phyloP scores from a whole-genome alignment of 2,888 invertebrate genomes.

The Noctua pronuba region DNA sequence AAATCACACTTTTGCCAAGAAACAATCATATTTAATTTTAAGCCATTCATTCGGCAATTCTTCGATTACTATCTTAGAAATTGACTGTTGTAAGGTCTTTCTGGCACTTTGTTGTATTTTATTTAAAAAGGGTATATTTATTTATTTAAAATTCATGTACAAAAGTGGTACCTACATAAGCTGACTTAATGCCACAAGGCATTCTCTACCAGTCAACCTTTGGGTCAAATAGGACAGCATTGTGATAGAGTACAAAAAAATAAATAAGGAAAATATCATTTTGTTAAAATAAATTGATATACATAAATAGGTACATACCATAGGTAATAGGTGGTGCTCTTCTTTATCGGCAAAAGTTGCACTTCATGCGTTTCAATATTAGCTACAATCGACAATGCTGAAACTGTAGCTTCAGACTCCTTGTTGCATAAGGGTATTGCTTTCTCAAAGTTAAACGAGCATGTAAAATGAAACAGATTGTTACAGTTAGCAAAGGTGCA shows the following conservation, averaged over 20 bases:
- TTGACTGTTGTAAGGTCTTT: not conserved
- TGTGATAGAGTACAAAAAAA: too few species aligned
- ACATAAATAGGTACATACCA: too few species aligned
- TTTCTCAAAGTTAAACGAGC: slow-evolving; percentile 16
- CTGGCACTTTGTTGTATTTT: not conserved
- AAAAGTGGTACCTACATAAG: too few species aligned
- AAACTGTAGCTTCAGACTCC: too few species aligned
- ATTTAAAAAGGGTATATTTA: not conserved
- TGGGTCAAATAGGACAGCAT: too few species aligned
- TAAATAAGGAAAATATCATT: too few species aligned
- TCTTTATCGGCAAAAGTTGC: not conserved
- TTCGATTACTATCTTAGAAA: not conserved
- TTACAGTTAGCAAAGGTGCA: slow-evolving; percentile 18
- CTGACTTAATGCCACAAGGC: too few species aligned
- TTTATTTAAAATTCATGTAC: too few species aligned
- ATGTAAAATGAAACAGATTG: slow-evolving; percentile 23
- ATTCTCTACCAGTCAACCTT: too few species aligned
- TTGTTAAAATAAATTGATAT: too few species aligned
- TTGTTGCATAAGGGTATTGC: too few species aligned
- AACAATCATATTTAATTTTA: not conserved
- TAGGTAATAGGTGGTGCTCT: too few species aligned
- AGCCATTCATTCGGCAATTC: not conserved
- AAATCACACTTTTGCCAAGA: not conserved
- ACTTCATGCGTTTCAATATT: not conserved
- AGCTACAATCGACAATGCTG: not conserved